These are phyloP conservation scores for Meles meles DNA, from an alignment of 2,113 vertebrate genomes.

Conservation along the genomic window DNA sequence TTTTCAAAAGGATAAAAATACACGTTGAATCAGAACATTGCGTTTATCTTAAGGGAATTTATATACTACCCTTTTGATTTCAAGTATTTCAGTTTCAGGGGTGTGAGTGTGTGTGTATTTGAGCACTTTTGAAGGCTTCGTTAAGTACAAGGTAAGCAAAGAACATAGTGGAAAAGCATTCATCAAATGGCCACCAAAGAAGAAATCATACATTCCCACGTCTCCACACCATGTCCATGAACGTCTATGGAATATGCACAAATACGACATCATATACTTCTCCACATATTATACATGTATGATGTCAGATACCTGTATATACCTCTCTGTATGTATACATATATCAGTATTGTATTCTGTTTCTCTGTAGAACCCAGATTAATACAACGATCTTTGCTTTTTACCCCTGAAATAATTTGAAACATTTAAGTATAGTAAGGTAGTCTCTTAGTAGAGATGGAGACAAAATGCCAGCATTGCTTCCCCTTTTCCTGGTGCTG, in stretches of 20 bases:
- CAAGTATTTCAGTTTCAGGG: not conserved
- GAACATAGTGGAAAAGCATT: no score
- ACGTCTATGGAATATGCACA: not conserved
- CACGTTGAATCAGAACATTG: not conserved
- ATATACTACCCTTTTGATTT: not conserved
- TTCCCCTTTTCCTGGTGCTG: not conserved
- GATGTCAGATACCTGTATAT: not conserved
- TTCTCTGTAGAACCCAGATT: not conserved
- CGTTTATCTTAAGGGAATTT: not conserved
- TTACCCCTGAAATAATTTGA: not conserved
- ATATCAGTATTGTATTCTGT: not conserved
- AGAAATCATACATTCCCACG: no score
- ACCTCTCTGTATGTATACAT: not conserved
- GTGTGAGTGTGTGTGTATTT: not conserved
- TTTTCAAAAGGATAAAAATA: constrained; percentile 68
- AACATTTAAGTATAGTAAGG: not conserved
- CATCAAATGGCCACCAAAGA: not conserved
- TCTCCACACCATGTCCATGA: not conserved
- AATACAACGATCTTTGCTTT: no score
- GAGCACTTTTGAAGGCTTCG: not conserved
- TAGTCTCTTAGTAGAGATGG: not conserved
- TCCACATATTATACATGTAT: fast-evolving
- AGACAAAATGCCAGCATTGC: not conserved
- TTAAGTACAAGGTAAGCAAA: not conserved
- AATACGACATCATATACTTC: not conserved